A percentile compares a stretch with the other conserved stretches of the same genome.
Conservation (phyloP, 2,113 vertebrate species). For the Sylvietta virens region DNA sequence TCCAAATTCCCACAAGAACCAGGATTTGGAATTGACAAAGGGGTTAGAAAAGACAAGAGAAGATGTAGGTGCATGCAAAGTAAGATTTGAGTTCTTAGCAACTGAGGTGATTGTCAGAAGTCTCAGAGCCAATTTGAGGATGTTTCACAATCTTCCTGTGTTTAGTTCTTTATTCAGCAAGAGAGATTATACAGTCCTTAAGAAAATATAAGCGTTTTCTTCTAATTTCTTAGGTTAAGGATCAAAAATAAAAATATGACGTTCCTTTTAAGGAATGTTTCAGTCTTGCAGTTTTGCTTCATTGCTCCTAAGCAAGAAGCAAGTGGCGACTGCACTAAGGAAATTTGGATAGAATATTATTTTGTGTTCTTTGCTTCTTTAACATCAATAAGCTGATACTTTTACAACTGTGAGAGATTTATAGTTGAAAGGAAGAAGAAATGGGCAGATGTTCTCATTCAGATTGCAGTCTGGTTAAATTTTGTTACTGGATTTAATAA, state of each 20-base stretch:
- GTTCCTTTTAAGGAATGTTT: background rate
- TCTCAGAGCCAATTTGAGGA: background rate
- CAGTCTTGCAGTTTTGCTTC: background rate
- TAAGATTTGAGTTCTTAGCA: background rate
- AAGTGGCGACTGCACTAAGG: background rate
- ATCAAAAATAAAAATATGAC: background rate
- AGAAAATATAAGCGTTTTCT: background rate
- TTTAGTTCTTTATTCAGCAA: background rate
- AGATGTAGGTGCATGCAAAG: background rate
- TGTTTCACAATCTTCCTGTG: background rate
- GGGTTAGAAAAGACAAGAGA: background rate
- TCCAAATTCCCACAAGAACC: background rate
- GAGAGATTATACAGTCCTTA: background rate
- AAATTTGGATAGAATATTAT: background rate
- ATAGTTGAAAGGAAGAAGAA: background rate
- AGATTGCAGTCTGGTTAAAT: background rate
- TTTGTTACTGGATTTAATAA: background rate
- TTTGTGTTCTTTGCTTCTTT: background rate
- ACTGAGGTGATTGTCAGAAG: background rate
- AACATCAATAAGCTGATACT: background rate
- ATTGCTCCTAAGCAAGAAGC: background rate
- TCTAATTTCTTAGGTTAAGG: background rate
- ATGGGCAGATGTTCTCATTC: background rate
- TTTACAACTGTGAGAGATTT: background rate
- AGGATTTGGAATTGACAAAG: background rate